A percentile compares a stretch with the other conserved stretches of the same genome.
Conservation (phyloP, 53 echinoderm and acorn worm species). For the Holothuria leucospilota region DNA sequence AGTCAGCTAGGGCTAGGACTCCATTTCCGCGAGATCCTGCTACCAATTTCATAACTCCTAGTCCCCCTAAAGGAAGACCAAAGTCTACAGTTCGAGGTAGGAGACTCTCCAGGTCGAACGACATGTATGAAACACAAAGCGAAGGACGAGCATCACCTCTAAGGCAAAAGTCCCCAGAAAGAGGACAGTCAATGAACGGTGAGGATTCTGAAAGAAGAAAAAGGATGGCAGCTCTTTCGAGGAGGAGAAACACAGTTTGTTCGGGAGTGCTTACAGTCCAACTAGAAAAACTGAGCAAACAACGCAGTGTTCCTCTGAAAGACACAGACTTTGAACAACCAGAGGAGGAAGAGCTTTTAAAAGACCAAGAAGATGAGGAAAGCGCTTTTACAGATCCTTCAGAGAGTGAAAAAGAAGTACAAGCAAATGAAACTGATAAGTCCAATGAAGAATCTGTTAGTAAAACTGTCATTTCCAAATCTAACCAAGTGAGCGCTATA, state of each 20-base stretch:
- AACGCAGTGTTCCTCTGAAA: no score
- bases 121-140: neutral
- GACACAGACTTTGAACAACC: no score
- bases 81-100: neutral
- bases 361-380: no score
- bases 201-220: constrained; percentile 2
- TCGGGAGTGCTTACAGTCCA: neutral
- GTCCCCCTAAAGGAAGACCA: constrained; percentile 9
- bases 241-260: constrained; percentile 31
- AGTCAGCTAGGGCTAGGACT: neutral
- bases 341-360: no score
- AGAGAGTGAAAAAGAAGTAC: no score
- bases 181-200: neutral
- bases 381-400: no score
- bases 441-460: no score
- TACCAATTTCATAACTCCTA: neutral
- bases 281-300: neutral
- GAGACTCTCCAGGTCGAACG: neutral
- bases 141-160: neutral
- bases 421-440: no score
- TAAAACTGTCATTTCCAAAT: no score
- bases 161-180: neutral
- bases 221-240: neutral
- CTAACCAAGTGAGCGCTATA: no score
- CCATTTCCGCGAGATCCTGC: no score